These are phyloP conservation scores for Argentina silus DNA, from an alignment of 2,797 vertebrate species.

Conservation along the genomic window DNA sequence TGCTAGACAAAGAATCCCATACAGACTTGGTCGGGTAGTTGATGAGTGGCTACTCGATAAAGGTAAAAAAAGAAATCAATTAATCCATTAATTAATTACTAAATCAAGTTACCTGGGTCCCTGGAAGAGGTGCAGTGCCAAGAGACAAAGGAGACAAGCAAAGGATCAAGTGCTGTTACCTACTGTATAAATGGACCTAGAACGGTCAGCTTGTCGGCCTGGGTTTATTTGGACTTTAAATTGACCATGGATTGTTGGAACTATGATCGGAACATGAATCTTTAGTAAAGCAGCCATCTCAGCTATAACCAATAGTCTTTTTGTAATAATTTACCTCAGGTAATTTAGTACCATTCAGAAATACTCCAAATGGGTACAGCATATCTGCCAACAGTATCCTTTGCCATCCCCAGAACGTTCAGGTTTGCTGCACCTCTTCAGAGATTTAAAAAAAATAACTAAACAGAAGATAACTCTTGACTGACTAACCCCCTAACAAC, in stretches of 20 bases:
- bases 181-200: slow-evolving; percentile 10
- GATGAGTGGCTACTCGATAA: slow-evolving; percentile 99
- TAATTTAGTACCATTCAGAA: slow-evolving; percentile 2
- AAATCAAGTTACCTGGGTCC: slow-evolving; percentile 77
- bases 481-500: slow-evolving; percentile 84
- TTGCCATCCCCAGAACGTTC: slow-evolving; percentile 71
- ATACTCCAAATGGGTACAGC: neutral
- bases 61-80: slow-evolving; percentile 92
- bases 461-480: slow-evolving; percentile 84
- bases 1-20: slow-evolving; percentile 99
- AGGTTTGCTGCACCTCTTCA: slow-evolving; percentile 77
- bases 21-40: slow-evolving; percentile 99
- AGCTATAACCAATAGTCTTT: slow-evolving; percentile 31
- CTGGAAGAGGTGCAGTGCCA: slow-evolving; percentile 85
- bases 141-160: slow-evolving; percentile 65
- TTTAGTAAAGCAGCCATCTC: slow-evolving; percentile 4
- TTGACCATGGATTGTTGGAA: slow-evolving; percentile 21
- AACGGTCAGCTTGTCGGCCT: slow-evolving; percentile 10
- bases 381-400: slow-evolving; percentile 33
- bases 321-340: slow-evolving; percentile 13
- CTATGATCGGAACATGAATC: neutral
- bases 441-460: slow-evolving; percentile 76
- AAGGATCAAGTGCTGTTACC: slow-evolving; percentile 36
- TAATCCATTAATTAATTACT: slow-evolving; percentile 80
- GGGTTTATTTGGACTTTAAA: slow-evolving; percentile 45